Conservation (phyloP, 1,140 invertebrate genomes). For the Camponotus floridanus region DNA sequence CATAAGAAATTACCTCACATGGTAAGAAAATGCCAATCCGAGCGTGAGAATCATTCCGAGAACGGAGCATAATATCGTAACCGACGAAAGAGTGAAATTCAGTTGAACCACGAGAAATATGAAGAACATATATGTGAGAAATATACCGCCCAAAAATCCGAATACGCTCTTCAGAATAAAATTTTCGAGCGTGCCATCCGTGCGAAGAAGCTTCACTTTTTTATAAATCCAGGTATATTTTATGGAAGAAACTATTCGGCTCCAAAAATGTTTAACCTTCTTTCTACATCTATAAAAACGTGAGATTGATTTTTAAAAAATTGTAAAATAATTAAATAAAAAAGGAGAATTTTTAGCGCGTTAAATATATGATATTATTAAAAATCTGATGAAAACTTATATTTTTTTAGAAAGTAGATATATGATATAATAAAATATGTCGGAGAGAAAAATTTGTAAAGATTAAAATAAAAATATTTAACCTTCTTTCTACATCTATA, state of each 20-base stretch:
- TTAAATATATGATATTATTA: too few relatives aligned
- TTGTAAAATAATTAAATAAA: too few relatives aligned
- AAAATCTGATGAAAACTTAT: too few relatives aligned
- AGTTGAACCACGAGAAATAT: conserved; percentile 89
- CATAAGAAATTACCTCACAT: conserved; percentile 86
- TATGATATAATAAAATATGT: too few relatives aligned
- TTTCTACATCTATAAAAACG: conserved; percentile 78
- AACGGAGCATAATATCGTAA: conserved; percentile 88
- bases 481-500: conserved; percentile 82
- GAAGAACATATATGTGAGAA: conserved; percentile 89
- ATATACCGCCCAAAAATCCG: conserved; percentile 88
- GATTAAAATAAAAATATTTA: conserved; percentile 76
- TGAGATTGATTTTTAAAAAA: too few relatives aligned
- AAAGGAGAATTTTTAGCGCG: too few relatives aligned
- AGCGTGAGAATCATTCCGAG: conserved; percentile 89
- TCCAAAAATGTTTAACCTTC: conserved; percentile 79
- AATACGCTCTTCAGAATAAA: conserved; percentile 88
- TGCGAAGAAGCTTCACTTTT: conserved; percentile 84
- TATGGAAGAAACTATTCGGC: conserved; percentile 75
- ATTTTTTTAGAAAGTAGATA: too few relatives aligned
- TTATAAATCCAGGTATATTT: conserved; percentile 83
- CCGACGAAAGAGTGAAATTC: conserved; percentile 86
- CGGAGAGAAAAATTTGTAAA: too few relatives aligned
- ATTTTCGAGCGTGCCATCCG: conserved; percentile 87
- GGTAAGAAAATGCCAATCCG: conserved; percentile 89